phyloP scores from a whole-genome alignment of 2,797 vertebrate species.

The Liparis tanakae region DNA sequence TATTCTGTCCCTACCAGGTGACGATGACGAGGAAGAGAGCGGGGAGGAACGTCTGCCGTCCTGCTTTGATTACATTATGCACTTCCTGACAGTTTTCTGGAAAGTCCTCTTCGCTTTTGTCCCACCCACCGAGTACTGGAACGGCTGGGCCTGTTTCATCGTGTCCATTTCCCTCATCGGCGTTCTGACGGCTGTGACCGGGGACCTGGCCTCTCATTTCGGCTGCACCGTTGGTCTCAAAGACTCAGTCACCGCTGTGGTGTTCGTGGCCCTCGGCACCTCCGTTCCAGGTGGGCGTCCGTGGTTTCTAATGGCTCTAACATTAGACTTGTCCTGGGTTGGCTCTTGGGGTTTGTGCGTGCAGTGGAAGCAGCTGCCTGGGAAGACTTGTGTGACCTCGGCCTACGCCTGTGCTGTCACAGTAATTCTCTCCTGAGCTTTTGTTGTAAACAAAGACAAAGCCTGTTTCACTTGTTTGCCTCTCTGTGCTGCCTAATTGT shows the following conservation, averaged over 20 bases:
- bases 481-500: conserved; percentile 26
- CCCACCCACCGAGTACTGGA: conserved; percentile 92
- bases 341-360: conserved; percentile 27
- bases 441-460: conserved; percentile 53
- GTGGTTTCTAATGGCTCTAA: conserved; percentile 19
- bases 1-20: conserved; percentile 75
- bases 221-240: conserved; percentile 91
- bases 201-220: conserved; percentile 89
- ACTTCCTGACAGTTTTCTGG: conserved; percentile 92
- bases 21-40: conserved; percentile 89
- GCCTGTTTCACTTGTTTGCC: conserved; percentile 37
- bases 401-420: conserved; percentile 36
- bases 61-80: conserved; percentile 93
- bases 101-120: conserved; percentile 91
- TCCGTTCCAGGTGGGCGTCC: conserved; percentile 87
- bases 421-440: conserved; percentile 44
- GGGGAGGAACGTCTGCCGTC: conserved; percentile 89
- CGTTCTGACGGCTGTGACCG: conserved; percentile 87
- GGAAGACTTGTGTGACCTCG: conserved; percentile 45
- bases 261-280: conserved; percentile 90
- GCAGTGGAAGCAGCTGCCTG: conserved; percentile 43
- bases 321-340: conserved; percentile 2
- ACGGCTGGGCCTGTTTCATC: conserved; percentile 91
- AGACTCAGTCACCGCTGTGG: conserved; percentile 90
- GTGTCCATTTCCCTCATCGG: conserved; percentile 89